Evolutionary conservation across 2,888 invertebrate species (phyloP).

Genomic region (Cephus nigrinus): DNA sequence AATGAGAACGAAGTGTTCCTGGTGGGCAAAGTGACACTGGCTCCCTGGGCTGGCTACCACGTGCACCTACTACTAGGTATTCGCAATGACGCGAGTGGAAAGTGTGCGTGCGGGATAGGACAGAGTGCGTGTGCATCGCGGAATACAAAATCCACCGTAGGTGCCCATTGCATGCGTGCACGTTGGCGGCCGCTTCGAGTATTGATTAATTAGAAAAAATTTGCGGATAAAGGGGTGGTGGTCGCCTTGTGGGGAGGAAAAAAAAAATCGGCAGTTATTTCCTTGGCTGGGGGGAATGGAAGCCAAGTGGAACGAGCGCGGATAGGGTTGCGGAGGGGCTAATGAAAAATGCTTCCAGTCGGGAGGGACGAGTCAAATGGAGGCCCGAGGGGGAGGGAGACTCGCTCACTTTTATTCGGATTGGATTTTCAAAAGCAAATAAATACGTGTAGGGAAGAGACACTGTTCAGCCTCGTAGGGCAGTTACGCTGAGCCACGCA

Average conservation of each 20-base stretch:
- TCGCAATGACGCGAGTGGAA: neutral
- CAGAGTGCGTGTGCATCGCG: neutral
- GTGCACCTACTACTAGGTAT: neutral
- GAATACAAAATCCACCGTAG: neutral
- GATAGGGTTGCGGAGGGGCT: constrained; percentile 17
- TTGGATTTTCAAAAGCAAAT: neutral
- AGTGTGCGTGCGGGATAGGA: neutral
- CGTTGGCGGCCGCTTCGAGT: constrained; percentile 25
- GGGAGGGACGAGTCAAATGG: neutral
- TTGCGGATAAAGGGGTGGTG: constrained; percentile 16
- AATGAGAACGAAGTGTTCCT: neutral
- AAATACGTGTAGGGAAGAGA: neutral
- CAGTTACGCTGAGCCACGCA: neutral
- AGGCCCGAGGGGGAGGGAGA: neutral
- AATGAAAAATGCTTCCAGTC: neutral
- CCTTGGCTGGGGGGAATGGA: neutral
- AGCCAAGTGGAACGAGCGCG: constrained; percentile 9
- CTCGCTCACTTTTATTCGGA: neutral
- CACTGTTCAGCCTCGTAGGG: neutral
- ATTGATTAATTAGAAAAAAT: constrained; percentile 46
- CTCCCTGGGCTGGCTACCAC: neutral
- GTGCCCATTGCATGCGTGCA: neutral
- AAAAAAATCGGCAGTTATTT: constrained; percentile 25
- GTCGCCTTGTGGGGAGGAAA: constrained; percentile 21
- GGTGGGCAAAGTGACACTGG: neutral